Evolutionary conservation across 1,140 invertebrate species (phyloP).

Genomic region (Thaumatotibia leucotreta): DNA sequence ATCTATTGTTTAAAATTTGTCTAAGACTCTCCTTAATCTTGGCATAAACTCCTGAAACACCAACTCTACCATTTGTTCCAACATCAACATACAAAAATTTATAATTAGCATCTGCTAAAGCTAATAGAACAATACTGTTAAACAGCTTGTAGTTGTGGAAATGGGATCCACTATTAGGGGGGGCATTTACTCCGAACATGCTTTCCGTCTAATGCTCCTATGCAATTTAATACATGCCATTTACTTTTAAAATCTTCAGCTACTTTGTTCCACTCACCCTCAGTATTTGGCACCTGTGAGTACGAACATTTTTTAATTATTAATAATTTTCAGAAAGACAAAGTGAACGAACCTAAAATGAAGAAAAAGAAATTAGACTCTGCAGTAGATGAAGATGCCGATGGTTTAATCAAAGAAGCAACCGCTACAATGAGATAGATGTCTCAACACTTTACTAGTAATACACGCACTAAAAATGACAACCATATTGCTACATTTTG

Average conservation of each 20-base stretch:
- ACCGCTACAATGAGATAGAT: no score
- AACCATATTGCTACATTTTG: no score
- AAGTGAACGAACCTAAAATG: no score
- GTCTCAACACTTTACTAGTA: no score
- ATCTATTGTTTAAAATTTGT: no score
- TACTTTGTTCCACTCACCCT: slow-evolving; percentile 38
- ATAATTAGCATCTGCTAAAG: slow-evolving; percentile 62
- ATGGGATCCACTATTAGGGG: slow-evolving; percentile 41
- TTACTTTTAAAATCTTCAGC: slow-evolving; percentile 34
- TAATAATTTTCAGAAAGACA: background rate
- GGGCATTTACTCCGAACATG: slow-evolving; percentile 38
- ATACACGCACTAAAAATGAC: no score
- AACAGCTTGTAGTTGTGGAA: slow-evolving; percentile 73
- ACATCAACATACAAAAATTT: slow-evolving; percentile 57
- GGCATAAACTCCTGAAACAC: slow-evolving; percentile 34
- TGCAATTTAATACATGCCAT: slow-evolving; percentile 46
- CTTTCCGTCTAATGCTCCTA: no score
- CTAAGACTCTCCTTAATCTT: no score
- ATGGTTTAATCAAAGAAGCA: no score
- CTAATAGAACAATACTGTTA: slow-evolving; percentile 71
- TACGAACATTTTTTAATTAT: background rate
- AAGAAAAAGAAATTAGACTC: no score
- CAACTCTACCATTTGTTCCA: slow-evolving; percentile 46
- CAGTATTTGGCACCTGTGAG: slow-evolving; percentile 14
- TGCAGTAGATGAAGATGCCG: no score